These are phyloP conservation scores for Drosophila sordidula DNA, from an alignment of 2,888 invertebrate genomes.

Conservation along the genomic window DNA sequence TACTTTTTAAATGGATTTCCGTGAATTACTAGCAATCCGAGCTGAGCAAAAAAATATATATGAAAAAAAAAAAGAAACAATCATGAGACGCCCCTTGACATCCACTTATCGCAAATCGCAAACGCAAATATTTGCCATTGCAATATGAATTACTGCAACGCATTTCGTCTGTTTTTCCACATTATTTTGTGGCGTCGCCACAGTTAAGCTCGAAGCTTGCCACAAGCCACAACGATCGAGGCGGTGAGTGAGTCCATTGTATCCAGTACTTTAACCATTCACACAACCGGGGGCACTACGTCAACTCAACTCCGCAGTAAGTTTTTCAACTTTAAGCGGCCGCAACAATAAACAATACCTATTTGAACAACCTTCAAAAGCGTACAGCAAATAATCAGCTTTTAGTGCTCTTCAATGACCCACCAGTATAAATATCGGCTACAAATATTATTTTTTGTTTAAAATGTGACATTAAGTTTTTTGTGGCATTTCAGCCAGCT, in stretches of 20 bases:
- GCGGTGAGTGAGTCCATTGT: background rate
- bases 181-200: slow-evolving; percentile 12
- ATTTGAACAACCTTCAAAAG: slow-evolving; percentile 28
- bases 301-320: slow-evolving; percentile 15
- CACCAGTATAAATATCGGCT: slow-evolving; percentile 8
- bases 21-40: slow-evolving; percentile 20
- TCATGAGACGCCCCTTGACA: slow-evolving; percentile 65
- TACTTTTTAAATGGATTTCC: slow-evolving; percentile 25
- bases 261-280: background rate
- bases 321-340: slow-evolving; percentile 4
- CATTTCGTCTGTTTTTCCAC: slow-evolving; percentile 27
- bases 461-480: slow-evolving; percentile 16
- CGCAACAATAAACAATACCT: slow-evolving; percentile 1
- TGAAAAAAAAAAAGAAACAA: background rate
- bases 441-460: slow-evolving; percentile 11
- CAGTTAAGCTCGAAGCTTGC: slow-evolving; percentile 24
- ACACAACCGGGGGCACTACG: too few species aligned
- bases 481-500: slow-evolving; percentile 12
- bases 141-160: slow-evolving; percentile 38
- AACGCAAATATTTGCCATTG: slow-evolving; percentile 38
- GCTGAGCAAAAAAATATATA: background rate
- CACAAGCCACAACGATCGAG: slow-evolving; percentile 15
- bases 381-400: slow-evolving; percentile 5
- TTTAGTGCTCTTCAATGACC: background rate
- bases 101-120: slow-evolving; percentile 63